Conservation (phyloP, 1,140 invertebrate genomes). For the Notospermus geniculatus region DNA sequence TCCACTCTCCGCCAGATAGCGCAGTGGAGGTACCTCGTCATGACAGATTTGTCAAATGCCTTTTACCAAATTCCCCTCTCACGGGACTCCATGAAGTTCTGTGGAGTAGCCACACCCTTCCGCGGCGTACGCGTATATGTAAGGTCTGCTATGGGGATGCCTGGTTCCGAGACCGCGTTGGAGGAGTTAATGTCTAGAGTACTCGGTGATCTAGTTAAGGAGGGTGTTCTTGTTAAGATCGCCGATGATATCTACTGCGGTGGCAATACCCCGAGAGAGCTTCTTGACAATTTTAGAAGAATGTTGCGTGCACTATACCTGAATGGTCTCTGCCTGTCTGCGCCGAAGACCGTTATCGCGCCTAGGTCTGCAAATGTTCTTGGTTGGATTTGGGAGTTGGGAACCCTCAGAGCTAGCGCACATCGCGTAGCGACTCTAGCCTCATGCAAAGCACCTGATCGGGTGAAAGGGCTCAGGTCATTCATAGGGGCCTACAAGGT, state of each 20-base stretch:
- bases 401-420: conserved; percentile 17
- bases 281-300: conserved; percentile 7
- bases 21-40: conserved; percentile 23
- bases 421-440: conserved; percentile 20
- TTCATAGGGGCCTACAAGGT: conserved; percentile 11
- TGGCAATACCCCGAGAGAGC: conserved; percentile 11
- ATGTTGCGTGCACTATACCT: no score
- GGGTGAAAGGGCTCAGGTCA: no score
- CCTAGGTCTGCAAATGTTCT: conserved; percentile 16
- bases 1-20: conserved; percentile 24
- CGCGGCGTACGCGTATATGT: conserved; percentile 23
- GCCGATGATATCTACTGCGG: conserved; percentile 16
- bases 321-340: conserved; percentile 12
- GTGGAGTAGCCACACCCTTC: conserved; percentile 27
- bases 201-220: conserved; percentile 25
- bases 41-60: conserved; percentile 21
- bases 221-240: conserved; percentile 20
- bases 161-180: no score
- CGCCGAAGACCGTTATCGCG: conserved; percentile 13
- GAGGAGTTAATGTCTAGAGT: conserved; percentile 32
- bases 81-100: conserved; percentile 24
- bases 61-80: conserved; percentile 29
- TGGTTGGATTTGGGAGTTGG: conserved; percentile 24
- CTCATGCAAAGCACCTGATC: conserved; percentile 11
- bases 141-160: conserved; percentile 30